phyloP scores from a whole-genome alignment of 2,113 vertebrate species.

The Phylloscopus trochiloides region DNA sequence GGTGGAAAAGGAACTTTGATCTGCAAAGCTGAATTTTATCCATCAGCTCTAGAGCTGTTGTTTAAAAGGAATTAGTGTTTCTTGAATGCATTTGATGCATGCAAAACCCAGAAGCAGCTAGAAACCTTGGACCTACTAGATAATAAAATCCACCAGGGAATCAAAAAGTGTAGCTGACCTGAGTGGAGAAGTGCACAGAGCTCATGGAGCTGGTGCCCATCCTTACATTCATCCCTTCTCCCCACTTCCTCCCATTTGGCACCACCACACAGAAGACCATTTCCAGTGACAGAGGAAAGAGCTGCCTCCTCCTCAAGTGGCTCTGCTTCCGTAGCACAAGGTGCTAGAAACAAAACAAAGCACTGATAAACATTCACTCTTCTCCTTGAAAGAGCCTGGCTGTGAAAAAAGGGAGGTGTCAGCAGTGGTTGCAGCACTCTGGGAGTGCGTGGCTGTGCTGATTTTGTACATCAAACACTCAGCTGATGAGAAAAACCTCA shows the following conservation, averaged over 20 bases:
- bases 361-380: fast-evolving
- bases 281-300: not conserved
- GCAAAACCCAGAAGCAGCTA: not conserved
- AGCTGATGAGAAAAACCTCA: not conserved
- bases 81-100: not conserved
- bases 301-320: not conserved
- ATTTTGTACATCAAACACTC: not conserved
- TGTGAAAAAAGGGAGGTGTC: not conserved
- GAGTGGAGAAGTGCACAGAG: not conserved
- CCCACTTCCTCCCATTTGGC: not conserved
- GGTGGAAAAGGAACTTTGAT: not conserved
- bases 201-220: fast-evolving
- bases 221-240: not conserved
- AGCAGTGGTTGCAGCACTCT: not conserved
- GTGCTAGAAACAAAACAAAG: not conserved
- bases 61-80: not conserved
- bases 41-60: not conserved
- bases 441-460: not conserved
- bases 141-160: not conserved
- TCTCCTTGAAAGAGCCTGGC: not conserved
- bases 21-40: not conserved
- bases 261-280: not conserved
- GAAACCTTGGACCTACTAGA: not conserved
- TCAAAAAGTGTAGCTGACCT: not conserved
- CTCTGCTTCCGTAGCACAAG: not conserved